Evolutionary conservation across 2,888 invertebrate species (phyloP), one percentile per base, ranked within the genome.

Genomic region (Cantharis nigra): DNA sequence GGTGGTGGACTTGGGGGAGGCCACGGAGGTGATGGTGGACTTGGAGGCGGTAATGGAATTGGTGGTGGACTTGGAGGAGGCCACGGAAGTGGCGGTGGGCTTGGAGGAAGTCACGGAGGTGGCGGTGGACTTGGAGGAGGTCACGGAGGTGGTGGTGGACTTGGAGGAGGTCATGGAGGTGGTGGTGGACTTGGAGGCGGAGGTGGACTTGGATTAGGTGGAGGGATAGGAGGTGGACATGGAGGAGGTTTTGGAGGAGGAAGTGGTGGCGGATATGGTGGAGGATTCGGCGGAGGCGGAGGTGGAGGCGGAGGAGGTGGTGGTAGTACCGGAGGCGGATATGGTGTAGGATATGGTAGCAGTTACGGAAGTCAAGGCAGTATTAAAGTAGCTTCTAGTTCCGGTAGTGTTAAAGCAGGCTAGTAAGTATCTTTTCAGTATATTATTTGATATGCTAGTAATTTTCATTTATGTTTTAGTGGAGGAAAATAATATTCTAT

Each of bases 371-470:
- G 18, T 71, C 77, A 26, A 64, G 75, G 13, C 70, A 71, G 70
- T 67, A 63, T 71, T 73, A 76, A 28, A 3, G 26, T 67, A 13
- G n/a, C 20, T 2, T n/a, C 65, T 2, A 23, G 65, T 23, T 3
- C 65, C 11, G 30, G 69, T 30, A 30, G 18, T n/a, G 69, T 30
- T 14, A 67, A 69, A 49, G 28, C 63, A n/a, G 28, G 70, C 26
- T 74, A 74, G 74, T 74, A 74, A 64, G 74, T 70, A 64, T n/a
- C 4, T 49, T 30, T 62, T 0, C 5, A 20, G 10, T 16, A n/a
- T 3, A 13, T 10, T 70, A 10, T 49, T 9, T 49, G n/a, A 5
- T 0, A n/a, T 3, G 0, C 7, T 49, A 49, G 9, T 49, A n/a
- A 49, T 49, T 2, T 9, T 49, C 2, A 2, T 49, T 7, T 20